Evolutionary conservation across 2,113 vertebrate species (phyloP), one percentile per base, ranked within the genome.

Genomic region (Leucopsar rothschildi): DNA sequence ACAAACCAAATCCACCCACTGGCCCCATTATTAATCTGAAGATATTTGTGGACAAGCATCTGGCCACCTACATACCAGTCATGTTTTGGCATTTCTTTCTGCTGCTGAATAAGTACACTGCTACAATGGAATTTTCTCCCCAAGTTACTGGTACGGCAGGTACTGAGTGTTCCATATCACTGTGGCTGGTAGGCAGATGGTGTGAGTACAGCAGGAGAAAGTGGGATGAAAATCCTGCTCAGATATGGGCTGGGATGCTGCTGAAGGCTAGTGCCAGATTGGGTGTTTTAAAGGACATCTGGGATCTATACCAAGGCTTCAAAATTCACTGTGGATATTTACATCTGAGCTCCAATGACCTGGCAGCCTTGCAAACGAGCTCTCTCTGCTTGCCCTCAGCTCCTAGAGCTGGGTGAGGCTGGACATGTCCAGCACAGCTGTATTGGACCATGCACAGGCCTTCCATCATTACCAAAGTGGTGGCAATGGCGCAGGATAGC

Each of bases 181-280:
- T 73, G 3, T 55, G 75, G 35, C 64, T 95, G 81, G 42, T 20
- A 70, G 90, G 63, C 96, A 94, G 93, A 95, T 95, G 92, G 68
- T 93, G 47, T 47, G 71, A 95, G 35, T 20, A 59, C 29, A 87
- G 89, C 45, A 23, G 17, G 47, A 66, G 35, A 59, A 87, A 88
- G 75, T 55, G 60, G 59, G 66, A 80, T 86, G 50, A 68, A 57
- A 92, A 77, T 57, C 59, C 66, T 0, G 0, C 40, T 88, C 29
- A 61, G 27, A 40, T 9, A 75, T 45, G 29, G 17, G 53, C 42
- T 88, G 66, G 39, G 86, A 88, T 17, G 25, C 31, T 56, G 60
- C 24, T 63, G 68, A 39, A 63, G 55, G 39, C 11, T 69, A 16
- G 8, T 7, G 5, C 12, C 10, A 42, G 45, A 13, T 47, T 50